Evolutionary conservation across 2,888 invertebrate species (phyloP).

Genomic region (Gastrophysa polygoni): DNA sequence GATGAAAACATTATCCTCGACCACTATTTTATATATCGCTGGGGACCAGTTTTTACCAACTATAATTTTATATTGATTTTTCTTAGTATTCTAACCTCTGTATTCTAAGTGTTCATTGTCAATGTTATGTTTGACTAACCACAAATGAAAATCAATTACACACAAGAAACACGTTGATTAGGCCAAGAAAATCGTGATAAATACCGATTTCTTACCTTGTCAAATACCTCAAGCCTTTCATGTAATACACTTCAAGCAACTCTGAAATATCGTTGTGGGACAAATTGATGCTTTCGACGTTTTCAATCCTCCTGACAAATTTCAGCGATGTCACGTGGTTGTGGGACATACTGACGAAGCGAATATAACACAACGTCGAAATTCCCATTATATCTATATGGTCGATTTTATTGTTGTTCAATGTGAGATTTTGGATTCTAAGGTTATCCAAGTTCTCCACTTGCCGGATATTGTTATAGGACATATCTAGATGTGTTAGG

Average conservation of each 20-base stretch:
- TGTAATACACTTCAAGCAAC: constrained; percentile 53
- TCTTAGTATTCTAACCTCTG: too few species aligned
- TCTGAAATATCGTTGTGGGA: constrained; percentile 49
- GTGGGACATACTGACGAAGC: constrained; percentile 62
- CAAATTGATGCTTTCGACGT: constrained; percentile 52
- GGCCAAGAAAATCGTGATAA: neutral
- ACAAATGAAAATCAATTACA: too few species aligned
- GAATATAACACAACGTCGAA: constrained; percentile 62
- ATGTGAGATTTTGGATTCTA: constrained; percentile 50
- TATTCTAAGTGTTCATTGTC: too few species aligned
- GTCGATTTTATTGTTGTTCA: constrained; percentile 44
- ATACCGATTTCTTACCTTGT: constrained; percentile 38
- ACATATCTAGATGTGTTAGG: constrained; percentile 64
- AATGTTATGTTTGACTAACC: too few species aligned
- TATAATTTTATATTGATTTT: too few species aligned
- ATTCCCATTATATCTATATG: constrained; percentile 55
- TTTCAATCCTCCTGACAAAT: constrained; percentile 58
- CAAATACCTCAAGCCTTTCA: constrained; percentile 48
- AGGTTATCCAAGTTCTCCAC: constrained; percentile 65
- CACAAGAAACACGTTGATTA: too few species aligned
- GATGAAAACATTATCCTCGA: too few species aligned
- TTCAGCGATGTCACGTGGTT: constrained; percentile 63
- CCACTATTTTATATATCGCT: too few species aligned
- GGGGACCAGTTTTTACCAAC: too few species aligned
- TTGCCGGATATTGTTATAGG: constrained; percentile 64